Evolutionary conservation across 1,140 invertebrate genomes (phyloP).

Genomic region (Drosophila albomicans): DNA sequence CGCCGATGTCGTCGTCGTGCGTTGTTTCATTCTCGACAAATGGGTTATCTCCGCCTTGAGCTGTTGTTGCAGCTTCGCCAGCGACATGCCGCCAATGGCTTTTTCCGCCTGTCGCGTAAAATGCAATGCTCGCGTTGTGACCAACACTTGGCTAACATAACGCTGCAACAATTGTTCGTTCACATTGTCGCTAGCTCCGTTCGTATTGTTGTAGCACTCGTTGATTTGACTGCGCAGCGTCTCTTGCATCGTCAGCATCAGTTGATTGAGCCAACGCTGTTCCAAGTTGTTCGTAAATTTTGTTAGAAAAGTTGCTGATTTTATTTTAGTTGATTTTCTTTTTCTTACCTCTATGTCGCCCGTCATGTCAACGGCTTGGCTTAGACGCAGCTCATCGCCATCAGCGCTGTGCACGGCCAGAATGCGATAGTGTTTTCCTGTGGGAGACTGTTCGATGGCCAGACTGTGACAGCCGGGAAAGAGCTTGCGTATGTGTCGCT

Average conservation of each 20-base stretch:
- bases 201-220: conserved; percentile 88
- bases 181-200: conserved; percentile 73
- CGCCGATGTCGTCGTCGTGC: not conserved
- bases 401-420: conserved; percentile 92
- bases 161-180: conserved; percentile 89
- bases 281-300: not conserved
- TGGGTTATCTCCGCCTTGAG: conserved; percentile 81
- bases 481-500: conserved; percentile 97
- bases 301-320: not conserved
- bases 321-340: not conserved
- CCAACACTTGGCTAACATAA: conserved; percentile 95
- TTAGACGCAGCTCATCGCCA: conserved; percentile 93
- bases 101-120: conserved; percentile 94
- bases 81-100: conserved; percentile 89
- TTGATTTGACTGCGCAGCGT: conserved; percentile 90
- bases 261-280: conserved; percentile 91
- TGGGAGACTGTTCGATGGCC: conserved; percentile 85
- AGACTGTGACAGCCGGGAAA: conserved; percentile 95
- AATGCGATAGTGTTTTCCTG: conserved; percentile 86
- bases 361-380: conserved; percentile 90
- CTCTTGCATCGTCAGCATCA: conserved; percentile 93
- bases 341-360: conserved; percentile 91
- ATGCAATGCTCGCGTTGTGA: conserved; percentile 88
- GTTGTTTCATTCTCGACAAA: conserved; percentile 67
- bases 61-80: conserved; percentile 86